A percentile compares a stretch with the other conserved stretches of the same genome.
Conservation (phyloP, 2,888 invertebrate species). For the Drosophila affinis region DNA sequence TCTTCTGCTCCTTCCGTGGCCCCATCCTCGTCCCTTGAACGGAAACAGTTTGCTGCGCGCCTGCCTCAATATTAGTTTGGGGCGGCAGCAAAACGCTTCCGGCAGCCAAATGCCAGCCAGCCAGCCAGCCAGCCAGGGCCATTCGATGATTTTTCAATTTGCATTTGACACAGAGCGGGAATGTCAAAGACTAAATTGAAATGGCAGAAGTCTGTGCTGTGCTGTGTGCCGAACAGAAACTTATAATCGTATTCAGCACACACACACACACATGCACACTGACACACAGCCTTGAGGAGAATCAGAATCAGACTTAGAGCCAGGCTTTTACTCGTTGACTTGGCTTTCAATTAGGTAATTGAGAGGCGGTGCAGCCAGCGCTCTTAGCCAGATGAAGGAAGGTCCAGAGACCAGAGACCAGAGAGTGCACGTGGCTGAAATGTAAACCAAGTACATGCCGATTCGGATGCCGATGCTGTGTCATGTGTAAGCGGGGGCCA, state of each 20-base stretch:
- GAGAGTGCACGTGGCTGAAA: constrained; percentile 48
- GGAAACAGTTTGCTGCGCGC: constrained; percentile 66
- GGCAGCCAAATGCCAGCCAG: constrained; percentile 63
- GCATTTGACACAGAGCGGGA: constrained; percentile 73
- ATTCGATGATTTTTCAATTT: constrained; percentile 78
- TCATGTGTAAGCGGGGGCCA: constrained; percentile 59
- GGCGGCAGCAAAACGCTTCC: constrained; percentile 73
- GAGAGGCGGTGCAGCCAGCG: constrained; percentile 47
- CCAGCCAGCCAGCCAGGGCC: constrained; percentile 29
- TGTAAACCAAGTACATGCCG: constrained; percentile 46
- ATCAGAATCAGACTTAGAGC: constrained; percentile 13
- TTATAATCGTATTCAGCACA: constrained; percentile 71
- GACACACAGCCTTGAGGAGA: constrained; percentile 24
- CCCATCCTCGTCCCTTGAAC: constrained; percentile 23
- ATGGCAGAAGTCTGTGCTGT: constrained; percentile 54
- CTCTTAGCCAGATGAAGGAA: constrained; percentile 44
- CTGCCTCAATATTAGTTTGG: constrained; percentile 76
- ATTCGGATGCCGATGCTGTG: constrained; percentile 27
- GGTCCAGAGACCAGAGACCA: constrained; percentile 6
- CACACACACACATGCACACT: not conserved
- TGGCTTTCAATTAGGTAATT: constrained; percentile 76
- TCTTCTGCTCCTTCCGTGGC: not conserved
- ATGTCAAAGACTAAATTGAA: constrained; percentile 77
- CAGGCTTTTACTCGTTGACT: constrained; percentile 46
- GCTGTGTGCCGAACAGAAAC: constrained; percentile 36